Evolutionary conservation across 2,113 vertebrate species (phyloP), one percentile per base, ranked within the genome.

Genomic region (Heptranchias perlo): DNA sequence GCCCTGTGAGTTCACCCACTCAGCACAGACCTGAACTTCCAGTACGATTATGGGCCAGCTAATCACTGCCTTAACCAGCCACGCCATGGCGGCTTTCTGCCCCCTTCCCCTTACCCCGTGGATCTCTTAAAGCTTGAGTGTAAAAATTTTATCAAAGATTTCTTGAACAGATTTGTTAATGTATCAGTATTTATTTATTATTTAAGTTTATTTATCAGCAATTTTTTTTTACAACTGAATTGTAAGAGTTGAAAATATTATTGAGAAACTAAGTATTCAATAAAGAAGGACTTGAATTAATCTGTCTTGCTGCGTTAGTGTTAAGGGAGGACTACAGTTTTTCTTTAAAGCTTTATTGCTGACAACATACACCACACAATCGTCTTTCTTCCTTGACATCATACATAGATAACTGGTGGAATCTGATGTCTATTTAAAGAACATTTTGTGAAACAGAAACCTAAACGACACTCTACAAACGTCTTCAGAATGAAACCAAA

Each of bases 121-220:
- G 21, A 49, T 28, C 44, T 39, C 23, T 58, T 49, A 4, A 67
- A 94, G 64, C 35, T 52, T 49, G 23, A 49, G 64, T n/a, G 4
- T 49, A 69, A 44, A 67, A 73, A 35, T 49, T 93, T 1, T 82
- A 47, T 62, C 89, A 64, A 95, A 39, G 28, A 69, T 69, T 95
- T 4, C 65, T 95, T 35, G 69, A 58, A 28, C 52, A 58, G 87
- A 14, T 91, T 91, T 91, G 10, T 91, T 91, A 49, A 69, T 44
- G n/a, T 93, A 62, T 93, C 35, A 62, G 89, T 95, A 95, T 95
- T 95, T 95, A 95, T 95, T 95, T 95, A 44, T 67, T 95, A 95
- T 95, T 95, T 95, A 95, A 95, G 7, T 8, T 67, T 95, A 95
- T 95, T 95, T 95, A 95, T 82, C 16, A 10, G 35, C 39, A 3